Conservation (phyloP, 2,888 invertebrate species). For the Rhaphigaster nebulosa region DNA sequence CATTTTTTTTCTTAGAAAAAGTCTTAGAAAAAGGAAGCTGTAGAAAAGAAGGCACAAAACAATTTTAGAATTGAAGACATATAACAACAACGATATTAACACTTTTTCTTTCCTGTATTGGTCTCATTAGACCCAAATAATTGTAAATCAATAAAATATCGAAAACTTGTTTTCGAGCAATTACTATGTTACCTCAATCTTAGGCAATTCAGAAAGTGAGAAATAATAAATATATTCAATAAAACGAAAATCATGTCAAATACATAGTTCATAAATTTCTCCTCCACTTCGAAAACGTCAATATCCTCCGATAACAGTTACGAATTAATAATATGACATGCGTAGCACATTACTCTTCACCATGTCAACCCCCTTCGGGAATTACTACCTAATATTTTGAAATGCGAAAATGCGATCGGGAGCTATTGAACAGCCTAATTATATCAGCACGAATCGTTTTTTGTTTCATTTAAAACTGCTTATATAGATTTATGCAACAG, state of each 20-base stretch:
- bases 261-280: neutral
- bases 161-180: no score
- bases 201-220: no score
- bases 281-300: neutral
- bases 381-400: conserved; percentile 14
- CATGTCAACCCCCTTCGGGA: neutral
- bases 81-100: no score
- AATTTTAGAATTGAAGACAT: no score
- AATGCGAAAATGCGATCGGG: conserved; percentile 26
- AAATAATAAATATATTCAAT: neutral
- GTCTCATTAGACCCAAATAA: no score
- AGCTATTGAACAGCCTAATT: neutral
- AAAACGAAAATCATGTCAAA: neutral
- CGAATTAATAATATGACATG: neutral
- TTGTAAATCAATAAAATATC: no score
- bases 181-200: no score
- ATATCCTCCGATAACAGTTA: neutral
- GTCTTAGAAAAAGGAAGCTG: no score
- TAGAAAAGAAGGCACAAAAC: no score
- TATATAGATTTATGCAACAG: neutral
- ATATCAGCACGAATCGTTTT: neutral
- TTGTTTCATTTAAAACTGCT: neutral
- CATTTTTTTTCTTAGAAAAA: no score
- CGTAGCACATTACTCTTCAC: neutral
- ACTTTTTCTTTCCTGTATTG: no score